Conservation (phyloP, 2,888 invertebrate species). For the Ectemnius lituratus region DNA sequence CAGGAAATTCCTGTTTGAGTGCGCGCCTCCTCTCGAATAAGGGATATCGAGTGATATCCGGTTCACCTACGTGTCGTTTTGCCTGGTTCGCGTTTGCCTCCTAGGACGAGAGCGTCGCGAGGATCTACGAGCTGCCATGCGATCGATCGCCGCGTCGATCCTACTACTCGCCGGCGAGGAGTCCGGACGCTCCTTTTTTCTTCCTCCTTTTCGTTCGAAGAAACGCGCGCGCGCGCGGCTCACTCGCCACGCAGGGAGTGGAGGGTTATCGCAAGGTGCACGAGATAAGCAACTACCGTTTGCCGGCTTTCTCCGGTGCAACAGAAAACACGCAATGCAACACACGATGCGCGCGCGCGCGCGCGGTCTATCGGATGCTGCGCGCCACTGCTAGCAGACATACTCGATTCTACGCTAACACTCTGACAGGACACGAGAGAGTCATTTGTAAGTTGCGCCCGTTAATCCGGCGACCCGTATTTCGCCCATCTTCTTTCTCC, state of each 20-base stretch:
- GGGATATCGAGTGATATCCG: slow-evolving; percentile 54
- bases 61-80: slow-evolving; percentile 57
- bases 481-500: slow-evolving; percentile 1
- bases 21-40: slow-evolving; percentile 33
- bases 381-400: background rate
- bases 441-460: background rate
- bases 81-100: slow-evolving; percentile 33
- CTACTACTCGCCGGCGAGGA: background rate
- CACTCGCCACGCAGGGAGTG: slow-evolving; percentile 12
- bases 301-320: slow-evolving; percentile 42
- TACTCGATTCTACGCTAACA: background rate
- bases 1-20: slow-evolving; percentile 58
- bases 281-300: slow-evolving; percentile 47
- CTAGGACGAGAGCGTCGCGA: too few species aligned
- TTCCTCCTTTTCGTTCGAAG: background rate
- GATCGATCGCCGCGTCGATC: too few species aligned
- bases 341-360: slow-evolving; percentile 21
- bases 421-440: slow-evolving; percentile 14
- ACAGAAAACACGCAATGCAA: slow-evolving; percentile 33
- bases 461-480: too few species aligned
- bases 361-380: background rate
- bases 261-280: slow-evolving; percentile 42
- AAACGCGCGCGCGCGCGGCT: background rate
- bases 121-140: too few species aligned
- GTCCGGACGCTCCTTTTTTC: background rate